Evolutionary conservation across 2,113 vertebrate species (phyloP).

Genomic region (Agelaius tricolor): DNA sequence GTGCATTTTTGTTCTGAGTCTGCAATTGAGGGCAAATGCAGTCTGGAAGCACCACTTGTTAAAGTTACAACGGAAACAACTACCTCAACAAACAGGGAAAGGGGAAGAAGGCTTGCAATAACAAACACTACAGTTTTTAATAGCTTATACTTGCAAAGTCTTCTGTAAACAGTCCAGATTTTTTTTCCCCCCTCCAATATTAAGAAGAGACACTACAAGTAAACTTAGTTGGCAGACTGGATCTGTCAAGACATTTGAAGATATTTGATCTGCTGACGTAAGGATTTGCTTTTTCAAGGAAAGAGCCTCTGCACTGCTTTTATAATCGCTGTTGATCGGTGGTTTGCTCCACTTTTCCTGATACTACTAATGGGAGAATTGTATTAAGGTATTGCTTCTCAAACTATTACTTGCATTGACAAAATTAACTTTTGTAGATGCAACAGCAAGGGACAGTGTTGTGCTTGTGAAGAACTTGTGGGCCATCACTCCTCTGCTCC

Average conservation of each 20-base stretch:
- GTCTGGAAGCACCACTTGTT: constrained; percentile 86
- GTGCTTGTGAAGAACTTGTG: constrained; percentile 49
- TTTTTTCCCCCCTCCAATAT: not conserved
- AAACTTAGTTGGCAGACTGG: constrained; percentile 87
- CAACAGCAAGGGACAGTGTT: constrained; percentile 34
- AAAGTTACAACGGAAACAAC: constrained; percentile 84
- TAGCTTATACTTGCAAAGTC: constrained; percentile 57
- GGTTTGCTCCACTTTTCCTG: constrained; percentile 75
- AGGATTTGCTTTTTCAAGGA: constrained; percentile 65
- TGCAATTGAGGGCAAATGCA: constrained; percentile 75
- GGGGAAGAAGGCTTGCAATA: constrained; percentile 77
- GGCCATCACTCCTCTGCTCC: not conserved
- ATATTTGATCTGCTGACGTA: constrained; percentile 61
- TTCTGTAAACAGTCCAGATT: constrained; percentile 59
- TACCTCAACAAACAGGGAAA: constrained; percentile 90
- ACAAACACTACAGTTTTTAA: constrained; percentile 69
- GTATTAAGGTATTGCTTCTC: constrained; percentile 71
- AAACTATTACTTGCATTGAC: constrained; percentile 60
- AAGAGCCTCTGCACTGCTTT: constrained; percentile 73
- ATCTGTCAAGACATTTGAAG: constrained; percentile 81
- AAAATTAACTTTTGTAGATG: constrained; percentile 33
- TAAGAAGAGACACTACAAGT: constrained; percentile 71
- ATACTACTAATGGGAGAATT: constrained; percentile 57
- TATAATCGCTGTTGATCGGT: constrained; percentile 90
- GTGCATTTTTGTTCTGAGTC: constrained; percentile 85